These are phyloP conservation scores for Hirundichthys speculiger DNA, from an alignment of 2,113 vertebrate genomes.

Conservation along the genomic window DNA sequence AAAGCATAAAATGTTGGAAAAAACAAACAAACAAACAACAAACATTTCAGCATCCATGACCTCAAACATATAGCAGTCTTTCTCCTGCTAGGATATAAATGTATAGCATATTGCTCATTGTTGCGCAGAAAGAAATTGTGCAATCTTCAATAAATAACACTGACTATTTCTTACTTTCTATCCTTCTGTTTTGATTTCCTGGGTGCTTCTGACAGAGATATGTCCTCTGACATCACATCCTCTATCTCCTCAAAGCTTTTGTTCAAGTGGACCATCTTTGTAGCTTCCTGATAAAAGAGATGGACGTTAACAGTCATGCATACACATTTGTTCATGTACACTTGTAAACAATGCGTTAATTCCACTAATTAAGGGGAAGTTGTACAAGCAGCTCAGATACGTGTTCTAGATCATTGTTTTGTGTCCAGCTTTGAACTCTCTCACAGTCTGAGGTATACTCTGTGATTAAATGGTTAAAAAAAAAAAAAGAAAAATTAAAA, in stretches of 20 bases:
- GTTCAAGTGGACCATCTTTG: slow-evolving; percentile 39
- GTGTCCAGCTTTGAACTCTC: too few relatives aligned
- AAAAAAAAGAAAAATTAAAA: too few relatives aligned
- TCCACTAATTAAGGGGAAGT: too few relatives aligned
- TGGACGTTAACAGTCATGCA: too few relatives aligned
- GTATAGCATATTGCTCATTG: background rate
- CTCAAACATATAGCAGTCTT: too few relatives aligned
- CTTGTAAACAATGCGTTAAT: too few relatives aligned
- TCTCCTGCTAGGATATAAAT: background rate
- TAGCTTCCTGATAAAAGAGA: slow-evolving; percentile 52
- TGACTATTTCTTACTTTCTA: slow-evolving; percentile 33
- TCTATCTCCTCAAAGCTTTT: background rate
- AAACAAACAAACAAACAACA: background rate
- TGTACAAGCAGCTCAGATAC: too few relatives aligned
- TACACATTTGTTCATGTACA: too few relatives aligned
- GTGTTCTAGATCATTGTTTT: too few relatives aligned
- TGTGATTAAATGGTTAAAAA: too few relatives aligned
- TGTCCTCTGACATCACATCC: background rate
- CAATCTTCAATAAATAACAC: background rate
- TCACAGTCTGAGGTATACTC: too few relatives aligned
- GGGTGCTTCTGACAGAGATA: background rate
- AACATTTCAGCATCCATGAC: background rate
- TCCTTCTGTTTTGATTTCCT: background rate
- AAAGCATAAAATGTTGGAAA: background rate
- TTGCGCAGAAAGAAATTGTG: background rate